Base-by-base conservation (phyloP, 2,797 vertebrate species). In the Leptatherina wallacei region DNA sequence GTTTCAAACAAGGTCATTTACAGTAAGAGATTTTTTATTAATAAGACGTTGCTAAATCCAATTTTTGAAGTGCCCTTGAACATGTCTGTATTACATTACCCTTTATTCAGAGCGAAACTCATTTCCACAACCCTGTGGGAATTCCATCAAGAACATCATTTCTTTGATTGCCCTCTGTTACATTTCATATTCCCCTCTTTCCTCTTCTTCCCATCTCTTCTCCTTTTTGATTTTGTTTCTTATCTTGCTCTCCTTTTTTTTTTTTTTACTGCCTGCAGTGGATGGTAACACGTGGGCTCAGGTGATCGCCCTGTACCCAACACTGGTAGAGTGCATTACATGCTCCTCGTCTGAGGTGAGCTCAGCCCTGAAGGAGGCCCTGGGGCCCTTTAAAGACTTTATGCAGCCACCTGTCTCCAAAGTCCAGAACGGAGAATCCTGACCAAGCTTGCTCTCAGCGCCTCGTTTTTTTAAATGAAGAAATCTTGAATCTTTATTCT, bases 351-450 rank as follows among this genome's bases (percentile, higher is more conserved):
- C 97, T 0, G 98, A 99, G 89, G 97, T 99, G 87, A 98, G 97
- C 91, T 96, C 95, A 40, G 98, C 98, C 80, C 95, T 99, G 75
- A 99, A 98, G 89, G 98, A 99, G 84, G 98, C 98, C 68, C 93
- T 99, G 64, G 96, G 96, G 90, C 98, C 98, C 68, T 99, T 99
- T 92, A 98, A 99, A 95, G 98, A 99, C 95, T 99, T 99, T 93
- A 99, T 99, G 97, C 97, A 98, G 72, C 96, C 98, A 77, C 98
- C 98, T 66, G 93, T 95, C 92, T 93, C 95, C 92, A 97, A 96
- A 95, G 96, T 99, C 89, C 97, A 99, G 88, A 99, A 99, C 6
- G 98, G 98, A 88, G 97, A 98, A 78, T 98, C 97, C 76, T 99
- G 97, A 99, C 95, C 92, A 79, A 84, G 71, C 77, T 77, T 33